Evolutionary conservation across 2,113 vertebrate species (phyloP).

Genomic region (Coreoperca whiteheadi): DNA sequence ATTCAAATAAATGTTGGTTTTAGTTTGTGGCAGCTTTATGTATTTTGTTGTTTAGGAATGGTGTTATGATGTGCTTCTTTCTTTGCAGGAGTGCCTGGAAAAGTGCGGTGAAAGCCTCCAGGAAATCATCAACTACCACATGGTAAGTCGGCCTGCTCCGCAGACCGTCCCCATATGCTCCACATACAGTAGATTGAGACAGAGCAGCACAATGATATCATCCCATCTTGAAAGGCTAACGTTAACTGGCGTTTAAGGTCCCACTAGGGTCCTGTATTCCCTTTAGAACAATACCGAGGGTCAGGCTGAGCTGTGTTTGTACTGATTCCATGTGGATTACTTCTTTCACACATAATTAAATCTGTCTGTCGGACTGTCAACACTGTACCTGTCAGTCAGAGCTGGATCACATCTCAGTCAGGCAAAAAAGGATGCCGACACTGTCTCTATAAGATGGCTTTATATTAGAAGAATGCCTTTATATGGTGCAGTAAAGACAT

Average conservation of each 20-base stretch:
- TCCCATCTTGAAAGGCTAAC: conserved; percentile 27
- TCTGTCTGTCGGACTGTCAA: conserved; percentile 7
- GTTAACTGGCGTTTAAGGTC: conserved; percentile 24
- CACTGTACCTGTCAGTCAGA: conserved; percentile 18
- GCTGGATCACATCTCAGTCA: neutral
- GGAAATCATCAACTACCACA: conserved; percentile 98
- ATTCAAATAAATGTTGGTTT: conserved; percentile 38
- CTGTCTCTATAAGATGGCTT: too few relatives aligned
- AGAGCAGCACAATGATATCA: conserved; percentile 25
- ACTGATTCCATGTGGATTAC: conserved; percentile 18
- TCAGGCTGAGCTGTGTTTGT: conserved; percentile 24
- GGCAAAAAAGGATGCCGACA: neutral
- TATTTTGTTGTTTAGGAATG: conserved; percentile 28
- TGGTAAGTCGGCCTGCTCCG: conserved; percentile 83
- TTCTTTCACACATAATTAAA: conserved; percentile 27
- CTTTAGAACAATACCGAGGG: neutral
- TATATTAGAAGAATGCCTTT: neutral
- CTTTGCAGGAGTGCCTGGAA: conserved; percentile 92
- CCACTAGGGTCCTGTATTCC: neutral
- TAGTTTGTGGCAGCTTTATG: conserved; percentile 14
- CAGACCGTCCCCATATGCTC: conserved; percentile 26
- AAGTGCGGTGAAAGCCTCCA: conserved; percentile 96
- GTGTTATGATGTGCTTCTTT: conserved; percentile 35
- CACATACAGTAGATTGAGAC: neutral
- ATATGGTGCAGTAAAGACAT: neutral